phyloP scores from a whole-genome alignment of 2,113 vertebrate genomes.

The Sporophila hypoxantha region DNA sequence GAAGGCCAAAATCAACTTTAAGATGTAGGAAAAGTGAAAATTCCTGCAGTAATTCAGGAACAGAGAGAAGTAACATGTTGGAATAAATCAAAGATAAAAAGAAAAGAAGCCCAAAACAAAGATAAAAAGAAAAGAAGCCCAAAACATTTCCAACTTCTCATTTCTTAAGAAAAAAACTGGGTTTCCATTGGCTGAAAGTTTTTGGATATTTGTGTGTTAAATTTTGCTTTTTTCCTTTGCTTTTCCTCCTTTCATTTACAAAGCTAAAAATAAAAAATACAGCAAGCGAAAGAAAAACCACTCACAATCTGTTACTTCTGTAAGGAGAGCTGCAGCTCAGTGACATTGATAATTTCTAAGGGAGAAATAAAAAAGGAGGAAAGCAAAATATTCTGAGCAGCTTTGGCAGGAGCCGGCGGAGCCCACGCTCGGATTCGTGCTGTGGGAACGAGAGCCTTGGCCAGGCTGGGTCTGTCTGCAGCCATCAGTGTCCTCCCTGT shows the following conservation, averaged over 20 bases:
- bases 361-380: background rate
- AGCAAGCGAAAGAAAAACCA: background rate
- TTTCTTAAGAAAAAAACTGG: background rate
- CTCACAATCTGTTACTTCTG: background rate
- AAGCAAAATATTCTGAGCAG: background rate
- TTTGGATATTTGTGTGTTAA: background rate
- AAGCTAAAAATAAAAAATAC: background rate
- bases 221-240: background rate
- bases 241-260: background rate
- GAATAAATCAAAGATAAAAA: background rate
- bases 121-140: background rate
- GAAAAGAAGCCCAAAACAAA: background rate
- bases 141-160: background rate
- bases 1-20: background rate
- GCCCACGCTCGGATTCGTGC: background rate
- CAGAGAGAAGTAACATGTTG: background rate
- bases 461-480: background rate
- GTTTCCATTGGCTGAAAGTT: background rate
- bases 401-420: background rate
- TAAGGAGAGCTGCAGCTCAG: background rate
- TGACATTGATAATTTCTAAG: background rate
- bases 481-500: conserved; percentile 17
- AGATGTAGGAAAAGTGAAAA: background rate
- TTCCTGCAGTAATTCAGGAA: background rate
- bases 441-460: conserved; percentile 8